Evolutionary conservation across 2,797 vertebrate genomes (phyloP).

Genomic region (Zenarchopterus dispar): DNA sequence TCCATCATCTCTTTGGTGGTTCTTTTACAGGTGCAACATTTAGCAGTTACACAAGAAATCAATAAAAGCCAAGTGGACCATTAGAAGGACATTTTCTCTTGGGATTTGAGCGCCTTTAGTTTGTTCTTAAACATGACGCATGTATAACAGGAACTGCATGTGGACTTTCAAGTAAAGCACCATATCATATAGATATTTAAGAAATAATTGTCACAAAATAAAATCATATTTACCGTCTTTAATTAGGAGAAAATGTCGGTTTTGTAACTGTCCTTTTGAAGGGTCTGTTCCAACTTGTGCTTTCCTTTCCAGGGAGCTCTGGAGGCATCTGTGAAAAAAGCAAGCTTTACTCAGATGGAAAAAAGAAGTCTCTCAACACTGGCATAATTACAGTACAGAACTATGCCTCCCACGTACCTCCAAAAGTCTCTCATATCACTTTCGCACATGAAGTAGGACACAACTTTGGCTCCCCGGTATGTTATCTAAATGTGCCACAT

Average conservation of each 20-base stretch:
- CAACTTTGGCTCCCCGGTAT: constrained; percentile 99
- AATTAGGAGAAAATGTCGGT: background rate
- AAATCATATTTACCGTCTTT: constrained; percentile 5
- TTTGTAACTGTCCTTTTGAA: background rate
- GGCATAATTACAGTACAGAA: constrained; percentile 99
- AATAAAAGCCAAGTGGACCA: no score
- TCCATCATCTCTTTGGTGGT: no score
- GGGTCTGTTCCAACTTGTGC: constrained; percentile 15
- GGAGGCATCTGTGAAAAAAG: constrained; percentile 99
- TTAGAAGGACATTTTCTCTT: no score
- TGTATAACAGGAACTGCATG: no score
- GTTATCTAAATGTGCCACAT: constrained; percentile 64
- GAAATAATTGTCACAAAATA: background rate
- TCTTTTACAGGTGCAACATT: no score
- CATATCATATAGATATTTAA: background rate
- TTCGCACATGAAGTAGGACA: constrained; percentile 99
- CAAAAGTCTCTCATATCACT: constrained; percentile 98
- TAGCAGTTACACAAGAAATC: no score
- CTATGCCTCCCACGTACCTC: constrained; percentile 97
- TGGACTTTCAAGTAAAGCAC: no score
- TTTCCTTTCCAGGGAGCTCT: constrained; percentile 89
- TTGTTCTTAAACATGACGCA: no score
- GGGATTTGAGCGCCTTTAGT: no score
- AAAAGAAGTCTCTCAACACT: constrained; percentile 98
- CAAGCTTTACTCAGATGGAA: constrained; percentile 97